Percentiles rank a stretch among this genome's conserved stretches.
phyloP scores from a whole-genome alignment of 2,797 vertebrate species.

The Numenius phaeopus region DNA sequence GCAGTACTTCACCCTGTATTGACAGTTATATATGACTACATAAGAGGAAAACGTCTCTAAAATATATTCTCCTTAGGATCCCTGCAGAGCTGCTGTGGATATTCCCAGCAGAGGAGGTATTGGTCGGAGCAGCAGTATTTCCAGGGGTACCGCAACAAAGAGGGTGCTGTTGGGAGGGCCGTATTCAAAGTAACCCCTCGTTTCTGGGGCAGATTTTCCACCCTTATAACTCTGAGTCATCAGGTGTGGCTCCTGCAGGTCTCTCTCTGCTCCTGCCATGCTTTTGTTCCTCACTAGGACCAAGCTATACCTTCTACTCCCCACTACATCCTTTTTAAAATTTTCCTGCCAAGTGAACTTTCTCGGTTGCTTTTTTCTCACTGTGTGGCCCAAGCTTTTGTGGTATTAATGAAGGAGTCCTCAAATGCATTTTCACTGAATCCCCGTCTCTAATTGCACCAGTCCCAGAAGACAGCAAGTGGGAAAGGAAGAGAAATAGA shows the following conservation, averaged over 20 bases:
- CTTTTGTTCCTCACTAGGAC: neutral
- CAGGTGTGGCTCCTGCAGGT: neutral
- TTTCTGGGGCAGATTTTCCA: neutral
- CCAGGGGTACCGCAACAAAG: neutral
- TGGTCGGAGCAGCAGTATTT: neutral
- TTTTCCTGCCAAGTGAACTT: neutral
- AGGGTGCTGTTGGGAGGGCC: neutral
- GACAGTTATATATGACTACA: accelerated
- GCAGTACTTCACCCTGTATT: neutral
- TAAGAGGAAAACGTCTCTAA: neutral
- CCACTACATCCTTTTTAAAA: neutral
- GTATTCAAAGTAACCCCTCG: accelerated
- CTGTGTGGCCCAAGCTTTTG: slow-evolving; percentile 2
- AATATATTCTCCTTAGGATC: neutral
- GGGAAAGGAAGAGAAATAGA: neutral
- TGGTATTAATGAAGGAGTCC: neutral
- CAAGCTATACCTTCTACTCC: neutral
- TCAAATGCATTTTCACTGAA: neutral
- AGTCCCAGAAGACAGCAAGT: neutral
- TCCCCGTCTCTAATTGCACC: neutral
- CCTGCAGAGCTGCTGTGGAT: neutral
- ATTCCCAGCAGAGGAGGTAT: neutral
- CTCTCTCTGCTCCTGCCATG: neutral
- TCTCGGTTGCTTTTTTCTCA: neutral
- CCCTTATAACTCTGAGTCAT: neutral